These are phyloP conservation scores for Parascotia fuliginaria DNA, from an alignment of 2,888 invertebrate genomes.

Conservation along the genomic window DNA sequence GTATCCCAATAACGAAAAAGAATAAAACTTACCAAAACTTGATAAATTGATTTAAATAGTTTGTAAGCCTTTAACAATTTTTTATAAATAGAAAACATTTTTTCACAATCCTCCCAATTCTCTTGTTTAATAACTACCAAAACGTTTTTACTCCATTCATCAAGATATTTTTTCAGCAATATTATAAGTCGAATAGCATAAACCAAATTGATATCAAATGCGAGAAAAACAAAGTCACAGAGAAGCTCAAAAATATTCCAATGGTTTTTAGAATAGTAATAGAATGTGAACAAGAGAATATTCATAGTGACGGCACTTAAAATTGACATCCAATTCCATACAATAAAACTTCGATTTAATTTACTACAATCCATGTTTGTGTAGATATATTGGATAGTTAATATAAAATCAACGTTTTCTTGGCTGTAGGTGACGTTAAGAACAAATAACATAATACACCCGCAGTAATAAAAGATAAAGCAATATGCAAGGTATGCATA, in stretches of 20 bases:
- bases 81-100: conserved; percentile 1
- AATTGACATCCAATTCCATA: too few relatives aligned
- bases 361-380: too few relatives aligned
- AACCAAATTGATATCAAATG: too few relatives aligned
- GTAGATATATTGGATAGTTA: too few relatives aligned
- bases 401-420: too few relatives aligned
- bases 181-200: too few relatives aligned
- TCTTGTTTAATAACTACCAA: neutral
- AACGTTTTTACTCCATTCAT: neutral
- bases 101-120: neutral
- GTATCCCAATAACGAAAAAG: too few relatives aligned
- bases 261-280: too few relatives aligned
- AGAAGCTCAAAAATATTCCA: neutral
- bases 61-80: conserved; percentile 5
- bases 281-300: too few relatives aligned
- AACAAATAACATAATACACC: conserved; percentile 5
- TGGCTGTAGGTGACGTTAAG: neutral
- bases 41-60: conserved; percentile 4
- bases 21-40: conserved; percentile 3
- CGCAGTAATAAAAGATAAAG: neutral
- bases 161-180: too few relatives aligned
- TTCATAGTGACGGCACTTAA: neutral
- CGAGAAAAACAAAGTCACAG: too few relatives aligned
- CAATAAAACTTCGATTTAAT: too few relatives aligned
- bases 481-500: neutral